Conservation (phyloP, 2,797 vertebrate species). For the Hydrophis major region DNA sequence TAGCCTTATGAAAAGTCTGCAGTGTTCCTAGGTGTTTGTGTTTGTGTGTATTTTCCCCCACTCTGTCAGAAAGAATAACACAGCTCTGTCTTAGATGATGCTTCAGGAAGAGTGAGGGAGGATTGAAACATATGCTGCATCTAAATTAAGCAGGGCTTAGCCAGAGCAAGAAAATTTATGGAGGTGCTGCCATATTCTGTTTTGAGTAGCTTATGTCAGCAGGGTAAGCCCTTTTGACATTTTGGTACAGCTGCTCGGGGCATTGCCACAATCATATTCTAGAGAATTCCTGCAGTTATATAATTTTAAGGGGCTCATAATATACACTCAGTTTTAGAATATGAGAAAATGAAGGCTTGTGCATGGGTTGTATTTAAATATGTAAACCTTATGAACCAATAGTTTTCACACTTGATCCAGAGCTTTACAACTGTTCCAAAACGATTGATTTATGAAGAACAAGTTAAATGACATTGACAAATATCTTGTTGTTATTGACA, state of each 20-base stretch:
- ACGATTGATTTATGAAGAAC: conserved; percentile 9
- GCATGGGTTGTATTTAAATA: neutral
- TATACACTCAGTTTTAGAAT: neutral
- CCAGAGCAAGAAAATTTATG: conserved; percentile 68
- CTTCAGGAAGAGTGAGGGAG: conserved; percentile 4
- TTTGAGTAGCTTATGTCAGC: conserved; percentile 77
- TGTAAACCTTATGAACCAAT: neutral
- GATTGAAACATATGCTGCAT: conserved; percentile 44
- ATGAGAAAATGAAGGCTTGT: neutral
- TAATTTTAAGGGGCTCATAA: fast-evolving
- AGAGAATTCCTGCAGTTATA: conserved; percentile 30
- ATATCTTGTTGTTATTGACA: neutral
- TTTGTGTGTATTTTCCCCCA: neutral
- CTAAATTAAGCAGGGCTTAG: conserved; percentile 78
- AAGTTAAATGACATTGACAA: neutral
- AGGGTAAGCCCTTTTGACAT: conserved; percentile 77
- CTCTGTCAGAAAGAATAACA: conserved; percentile 35
- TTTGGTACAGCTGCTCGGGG: conserved; percentile 73
- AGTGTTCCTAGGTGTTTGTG: conserved; percentile 21
- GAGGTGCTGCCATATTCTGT: conserved; percentile 64
- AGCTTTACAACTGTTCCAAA: neutral
- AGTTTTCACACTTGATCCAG: neutral
- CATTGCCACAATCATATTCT: conserved; percentile 24
- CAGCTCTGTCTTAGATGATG: conserved; percentile 22
- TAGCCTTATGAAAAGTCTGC: neutral